A percentile compares a stretch with the other conserved stretches of the same genome.
phyloP scores from a whole-genome alignment of 2,888 invertebrate species.

The Timema cristinae region DNA sequence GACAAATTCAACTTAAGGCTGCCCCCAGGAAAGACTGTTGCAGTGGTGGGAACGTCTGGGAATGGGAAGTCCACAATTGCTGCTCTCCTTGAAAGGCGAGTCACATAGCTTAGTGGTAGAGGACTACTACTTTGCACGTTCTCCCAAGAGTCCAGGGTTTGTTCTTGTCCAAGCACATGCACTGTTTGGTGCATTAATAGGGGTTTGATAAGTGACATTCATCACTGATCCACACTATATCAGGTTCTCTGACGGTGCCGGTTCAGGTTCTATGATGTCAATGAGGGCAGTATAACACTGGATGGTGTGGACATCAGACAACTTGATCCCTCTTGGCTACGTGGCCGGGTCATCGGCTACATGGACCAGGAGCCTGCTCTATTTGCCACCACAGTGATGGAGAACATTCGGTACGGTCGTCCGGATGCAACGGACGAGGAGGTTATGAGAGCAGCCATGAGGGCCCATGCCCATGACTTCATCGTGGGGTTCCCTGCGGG shows the following conservation, averaged over 20 bases:
- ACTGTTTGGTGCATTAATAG: too few species aligned
- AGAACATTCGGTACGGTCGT: slow-evolving; percentile 90
- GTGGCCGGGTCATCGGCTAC: slow-evolving; percentile 77
- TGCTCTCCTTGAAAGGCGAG: slow-evolving; percentile 75
- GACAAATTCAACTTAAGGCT: slow-evolving; percentile 77
- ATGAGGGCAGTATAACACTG: slow-evolving; percentile 65
- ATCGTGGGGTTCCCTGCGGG: slow-evolving; percentile 75
- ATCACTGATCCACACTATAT: background rate
- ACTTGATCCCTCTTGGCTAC: slow-evolving; percentile 78
- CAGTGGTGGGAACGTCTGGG: slow-evolving; percentile 90
- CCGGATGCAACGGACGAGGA: slow-evolving; percentile 65
- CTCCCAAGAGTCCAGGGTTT: background rate
- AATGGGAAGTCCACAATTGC: slow-evolving; percentile 95
- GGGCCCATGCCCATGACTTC: slow-evolving; percentile 92
- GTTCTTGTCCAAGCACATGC: background rate
- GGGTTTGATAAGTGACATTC: background rate
- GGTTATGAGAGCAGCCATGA: slow-evolving; percentile 71
- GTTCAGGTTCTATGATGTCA: slow-evolving; percentile 75
- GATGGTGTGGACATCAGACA: slow-evolving; percentile 67
- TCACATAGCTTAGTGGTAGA: background rate
- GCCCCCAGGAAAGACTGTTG: slow-evolving; percentile 84
- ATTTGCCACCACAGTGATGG: slow-evolving; percentile 85
- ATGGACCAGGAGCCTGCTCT: slow-evolving; percentile 93
- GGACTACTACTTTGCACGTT: background rate
- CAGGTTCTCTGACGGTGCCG: slow-evolving; percentile 1